Evolutionary conservation across 64 coral and sea anemone genomes (phyloP).

Genomic region (Dendronephthya gigantea): DNA sequence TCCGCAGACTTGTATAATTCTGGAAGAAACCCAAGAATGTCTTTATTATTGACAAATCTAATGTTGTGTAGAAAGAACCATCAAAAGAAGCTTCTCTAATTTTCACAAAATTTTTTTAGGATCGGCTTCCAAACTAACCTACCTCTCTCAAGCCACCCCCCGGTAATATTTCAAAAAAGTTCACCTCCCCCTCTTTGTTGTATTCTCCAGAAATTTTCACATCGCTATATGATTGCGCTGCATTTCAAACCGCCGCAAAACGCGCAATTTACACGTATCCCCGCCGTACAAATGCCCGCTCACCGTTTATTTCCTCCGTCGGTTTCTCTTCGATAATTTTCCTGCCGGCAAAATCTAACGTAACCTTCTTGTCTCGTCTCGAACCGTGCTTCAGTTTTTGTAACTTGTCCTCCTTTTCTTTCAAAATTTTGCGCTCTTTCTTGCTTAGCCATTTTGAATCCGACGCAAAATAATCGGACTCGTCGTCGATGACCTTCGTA

Average conservation of each 20-base stretch:
- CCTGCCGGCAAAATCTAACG: constrained; percentile 86
- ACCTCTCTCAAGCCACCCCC: no score
- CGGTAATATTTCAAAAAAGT: no score
- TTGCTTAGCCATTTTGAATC: constrained; percentile 72
- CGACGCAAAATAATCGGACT: constrained; percentile 91
- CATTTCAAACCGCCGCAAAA: no score
- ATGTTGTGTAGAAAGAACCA: no score
- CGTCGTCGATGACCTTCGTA: constrained; percentile 95
- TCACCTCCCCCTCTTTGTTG: no score
- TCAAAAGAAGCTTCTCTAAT: no score
- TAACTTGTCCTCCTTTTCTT: constrained; percentile 64
- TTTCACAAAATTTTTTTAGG: no score
- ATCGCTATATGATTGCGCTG: no score
- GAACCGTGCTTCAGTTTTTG: constrained; percentile 62
- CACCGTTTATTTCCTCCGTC: constrained; percentile 34
- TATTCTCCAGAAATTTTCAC: no score
- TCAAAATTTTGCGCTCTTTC: constrained; percentile 53
- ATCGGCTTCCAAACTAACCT: no score
- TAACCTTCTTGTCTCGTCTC: constrained; percentile 64
- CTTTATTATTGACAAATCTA: no score
- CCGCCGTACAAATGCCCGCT: constrained; percentile 23
- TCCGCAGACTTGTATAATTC: neutral
- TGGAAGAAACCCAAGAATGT: neutral
- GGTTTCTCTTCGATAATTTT: constrained; percentile 62
- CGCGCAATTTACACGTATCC: no score